A percentile compares a stretch with the other conserved stretches of the same genome.
phyloP scores from a whole-genome alignment of 2,888 invertebrate genomes.

The Cancer borealis region DNA sequence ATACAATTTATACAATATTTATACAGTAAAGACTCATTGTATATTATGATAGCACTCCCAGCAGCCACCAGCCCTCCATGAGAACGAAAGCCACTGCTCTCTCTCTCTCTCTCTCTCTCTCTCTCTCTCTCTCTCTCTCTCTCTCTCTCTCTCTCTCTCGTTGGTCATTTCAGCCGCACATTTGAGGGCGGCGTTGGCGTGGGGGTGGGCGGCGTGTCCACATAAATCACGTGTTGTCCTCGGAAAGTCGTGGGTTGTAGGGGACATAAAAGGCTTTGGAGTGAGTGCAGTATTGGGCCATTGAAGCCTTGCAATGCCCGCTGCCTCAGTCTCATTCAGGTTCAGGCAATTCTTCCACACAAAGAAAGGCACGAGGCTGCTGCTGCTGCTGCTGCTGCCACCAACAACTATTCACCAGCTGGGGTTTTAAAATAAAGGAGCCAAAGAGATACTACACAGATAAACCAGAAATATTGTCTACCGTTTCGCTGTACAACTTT shows the following conservation, averaged over 20 bases:
- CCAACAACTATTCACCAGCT: not conserved
- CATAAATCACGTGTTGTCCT: not conserved
- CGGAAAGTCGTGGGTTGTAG: not conserved
- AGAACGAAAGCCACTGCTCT: not conserved
- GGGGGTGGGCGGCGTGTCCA: not conserved
- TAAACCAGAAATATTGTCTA: not conserved
- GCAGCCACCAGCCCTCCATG: not conserved
- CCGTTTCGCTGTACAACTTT: not conserved
- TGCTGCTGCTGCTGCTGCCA: not conserved
- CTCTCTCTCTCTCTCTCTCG: not conserved
- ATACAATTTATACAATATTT: constrained; percentile 22
- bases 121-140: not conserved
- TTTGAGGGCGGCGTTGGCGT: not conserved
- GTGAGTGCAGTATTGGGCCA: not conserved
- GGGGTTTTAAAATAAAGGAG: not conserved
- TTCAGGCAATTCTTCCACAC: constrained; percentile 14
- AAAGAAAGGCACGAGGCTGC: not conserved
- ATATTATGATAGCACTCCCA: constrained; percentile 10
- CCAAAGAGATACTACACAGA: not conserved
- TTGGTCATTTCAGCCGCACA: not conserved
- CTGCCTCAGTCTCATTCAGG: not conserved
- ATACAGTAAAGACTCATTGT: not conserved
- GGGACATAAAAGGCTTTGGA: not conserved
- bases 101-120: not conserved
- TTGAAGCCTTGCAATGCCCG: not conserved